Base-by-base conservation (phyloP, 2,113 vertebrate genomes). In the Pollachius pollachius region DNA sequence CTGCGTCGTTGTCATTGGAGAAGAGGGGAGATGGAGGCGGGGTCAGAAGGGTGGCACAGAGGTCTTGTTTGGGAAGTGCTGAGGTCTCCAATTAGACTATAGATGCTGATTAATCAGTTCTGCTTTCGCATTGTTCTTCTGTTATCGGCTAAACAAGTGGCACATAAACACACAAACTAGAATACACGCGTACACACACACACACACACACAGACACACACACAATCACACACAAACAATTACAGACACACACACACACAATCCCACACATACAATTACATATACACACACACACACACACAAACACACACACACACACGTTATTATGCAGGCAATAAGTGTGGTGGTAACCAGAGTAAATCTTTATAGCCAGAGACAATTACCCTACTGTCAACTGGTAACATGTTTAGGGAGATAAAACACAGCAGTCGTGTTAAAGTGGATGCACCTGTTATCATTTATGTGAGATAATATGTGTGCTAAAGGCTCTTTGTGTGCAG, bases 51-150 rank as follows among this genome's bases (percentile, higher is more conserved):
- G 11, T 48, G 41, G 41, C 41, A 48, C 8, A 13, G 41, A 48
- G 2, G 8, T 48, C 41, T 48, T 48, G 12, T 48, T 48, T 11
- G 12, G 41, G 41, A 48, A 48, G 41, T 48, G 41, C 41, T 48
- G 41, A 48, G 41, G 9, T 13, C 11, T 48, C 61, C 64, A 80
- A 77, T 80, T 75, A 80, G 70, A 27, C 15, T 19, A 2, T 48
- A 64, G 62, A 58, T 19, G 56, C 56, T 58, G 41, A 48, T 48
- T 48, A 48, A 48, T 12, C 21, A 27, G 61, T 62, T 64, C 21
- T 27, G 15, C 56, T 19, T 65, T 18, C n/a, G 23, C 57, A 34
- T 69, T 58, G 68, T 27, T 15, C 56, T 9, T 23, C 9, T 41
- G 23, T 15, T 54, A 2, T 64, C 52, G 52, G 30, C 27, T 30